Evolutionary conservation across 2,797 vertebrate species (phyloP), one percentile per base, ranked within the genome.

Genomic region (Rhadinocentrus ornatus): DNA sequence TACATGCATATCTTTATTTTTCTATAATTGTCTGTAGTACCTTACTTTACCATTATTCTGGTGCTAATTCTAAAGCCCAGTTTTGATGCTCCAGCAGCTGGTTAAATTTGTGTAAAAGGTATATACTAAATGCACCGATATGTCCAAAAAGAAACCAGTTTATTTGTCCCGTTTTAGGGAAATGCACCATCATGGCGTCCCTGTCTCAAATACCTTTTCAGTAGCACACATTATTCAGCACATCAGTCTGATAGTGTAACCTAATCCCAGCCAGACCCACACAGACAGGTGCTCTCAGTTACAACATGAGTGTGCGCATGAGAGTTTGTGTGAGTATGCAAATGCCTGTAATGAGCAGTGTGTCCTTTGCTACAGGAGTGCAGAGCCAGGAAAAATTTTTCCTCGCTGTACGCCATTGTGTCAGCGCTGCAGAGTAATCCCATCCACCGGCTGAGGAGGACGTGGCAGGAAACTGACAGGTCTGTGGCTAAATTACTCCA

Each of bases 381-480:
- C 73, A 82, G 96, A 67, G 92, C 89, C 46, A 93, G 96, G 71
- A 96, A 96, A 78, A 97, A 98, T 84, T 97, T 97, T 92, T 98
- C 97, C 20, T 96, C 96, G 0, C 91, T 97, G 64, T 96, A 96
- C 1, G 96, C 97, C 73, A 94, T 97, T 1, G 92, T 97, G 71
- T 96, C 96, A 0, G 96, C 96, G 0, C 91, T 98, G 82, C 95
- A 97, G 85, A 96, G 96, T 77, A 97, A 95, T 78, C 92, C 96
- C 18, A 90, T 97, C 85, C 96, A 98, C 87, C 93, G 97, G 20
- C 95, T 97, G 62, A 94, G 95, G 88, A 93, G 84, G 72, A 95
- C 95, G 16, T 97, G 96, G 96, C 95, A 94, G 37, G 96, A 97
- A 70, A 94, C 93, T 0, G 92, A 96, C 93, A 96, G 95, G 96